These are phyloP conservation scores for Beroe forskalii DNA, from an alignment of 37 sponge, comb jelly and placozoan genomes.

Conservation along the genomic window DNA sequence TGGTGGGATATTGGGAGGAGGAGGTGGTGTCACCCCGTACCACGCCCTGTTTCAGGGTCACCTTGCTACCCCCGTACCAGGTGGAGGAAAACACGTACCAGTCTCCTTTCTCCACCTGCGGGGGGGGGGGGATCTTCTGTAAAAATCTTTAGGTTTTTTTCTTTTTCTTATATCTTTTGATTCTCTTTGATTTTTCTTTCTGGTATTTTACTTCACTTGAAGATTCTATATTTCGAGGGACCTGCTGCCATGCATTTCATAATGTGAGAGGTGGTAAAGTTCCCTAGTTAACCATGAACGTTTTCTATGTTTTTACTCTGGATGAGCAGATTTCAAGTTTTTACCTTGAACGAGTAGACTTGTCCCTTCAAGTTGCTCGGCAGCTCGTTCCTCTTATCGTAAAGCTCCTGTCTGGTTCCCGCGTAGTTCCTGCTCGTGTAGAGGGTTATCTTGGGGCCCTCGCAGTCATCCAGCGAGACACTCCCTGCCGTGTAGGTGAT, in stretches of 20 bases:
- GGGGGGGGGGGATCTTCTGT: no score
- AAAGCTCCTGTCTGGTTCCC: neutral
- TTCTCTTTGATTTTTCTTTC: no score
- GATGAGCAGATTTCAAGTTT: no score
- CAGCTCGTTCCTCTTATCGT: slow-evolving; percentile 52
- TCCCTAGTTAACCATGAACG: no score
- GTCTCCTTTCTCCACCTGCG: slow-evolving; percentile 3
- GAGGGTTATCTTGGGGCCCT: slow-evolving; percentile 18
- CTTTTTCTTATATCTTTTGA: no score
- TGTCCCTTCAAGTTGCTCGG: slow-evolving; percentile 1
- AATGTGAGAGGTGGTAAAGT: no score
- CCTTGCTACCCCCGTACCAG: slow-evolving; percentile 8
- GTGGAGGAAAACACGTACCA: neutral
- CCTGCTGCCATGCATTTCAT: no score
- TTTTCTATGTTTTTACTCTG: no score
- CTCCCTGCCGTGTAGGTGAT: slow-evolving; percentile 10
- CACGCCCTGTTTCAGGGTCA: slow-evolving; percentile 18
- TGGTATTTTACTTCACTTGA: no score
- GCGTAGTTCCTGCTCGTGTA: neutral
- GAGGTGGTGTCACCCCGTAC: neutral
- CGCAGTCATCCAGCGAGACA: neutral
- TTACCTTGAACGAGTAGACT: slow-evolving; percentile 33
- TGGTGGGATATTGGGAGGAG: neutral
- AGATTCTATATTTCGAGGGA: no score
- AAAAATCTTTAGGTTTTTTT: no score